phyloP scores from a whole-genome alignment of 1,140 invertebrate species.

The Pantala flavescens region DNA sequence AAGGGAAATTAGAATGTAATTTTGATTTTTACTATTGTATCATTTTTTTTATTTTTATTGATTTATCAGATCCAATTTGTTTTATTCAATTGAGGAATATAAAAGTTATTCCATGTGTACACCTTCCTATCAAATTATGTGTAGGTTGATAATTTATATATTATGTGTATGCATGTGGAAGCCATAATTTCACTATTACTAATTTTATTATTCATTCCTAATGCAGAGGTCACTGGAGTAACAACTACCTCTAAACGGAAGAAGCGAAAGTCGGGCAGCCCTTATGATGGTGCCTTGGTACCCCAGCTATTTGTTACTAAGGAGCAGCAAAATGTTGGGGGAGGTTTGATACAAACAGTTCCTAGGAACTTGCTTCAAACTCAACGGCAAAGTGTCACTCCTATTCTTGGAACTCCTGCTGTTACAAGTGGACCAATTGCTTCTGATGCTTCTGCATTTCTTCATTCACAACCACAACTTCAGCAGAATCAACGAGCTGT shows the following conservation, averaged over 20 bases:
- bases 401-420: background rate
- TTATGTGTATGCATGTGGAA: too few species aligned
- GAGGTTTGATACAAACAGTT: background rate
- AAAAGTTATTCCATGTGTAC: too few species aligned
- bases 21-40: too few species aligned
- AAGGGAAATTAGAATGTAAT: too few species aligned
- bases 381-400: background rate
- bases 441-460: background rate
- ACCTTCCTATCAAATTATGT: too few species aligned
- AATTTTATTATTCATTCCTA: too few species aligned
- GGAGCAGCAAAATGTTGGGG: background rate
- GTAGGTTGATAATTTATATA: too few species aligned
- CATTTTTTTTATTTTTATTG: too few species aligned
- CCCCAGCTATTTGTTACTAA: background rate
- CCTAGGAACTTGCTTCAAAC: background rate
- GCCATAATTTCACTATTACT: too few species aligned
- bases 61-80: too few species aligned
- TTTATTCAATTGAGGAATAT: too few species aligned
- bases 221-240: background rate
- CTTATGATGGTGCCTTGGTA: background rate
- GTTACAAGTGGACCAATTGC: background rate
- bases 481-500: background rate
- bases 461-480: background rate
- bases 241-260: background rate
- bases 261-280: background rate